Evolutionary conservation across 92 coral and sea anemone genomes (phyloP), one percentile per base, ranked within the genome.

Genomic region (Phymanthus crucifer): DNA sequence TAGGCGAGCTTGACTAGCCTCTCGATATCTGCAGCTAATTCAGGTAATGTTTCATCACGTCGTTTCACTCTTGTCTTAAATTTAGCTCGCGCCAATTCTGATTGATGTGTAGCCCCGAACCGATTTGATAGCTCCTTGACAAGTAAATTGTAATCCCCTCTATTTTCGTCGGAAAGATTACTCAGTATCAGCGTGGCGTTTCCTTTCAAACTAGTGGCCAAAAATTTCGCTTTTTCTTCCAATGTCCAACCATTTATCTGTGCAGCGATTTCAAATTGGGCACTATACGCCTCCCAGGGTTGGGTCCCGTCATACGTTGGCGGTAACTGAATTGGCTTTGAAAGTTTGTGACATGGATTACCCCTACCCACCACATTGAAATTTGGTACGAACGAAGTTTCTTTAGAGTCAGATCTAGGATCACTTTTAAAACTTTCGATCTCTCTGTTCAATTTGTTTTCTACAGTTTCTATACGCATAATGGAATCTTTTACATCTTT

Each of bases 221-320:
- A 64, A 35, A 36, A 83, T 5, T 71, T 19, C 0, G 86, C 81
- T 57, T 83, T 83, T 19, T 57, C 76, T 36, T 45, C 68, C 23
- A 61, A 74, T 23, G 67, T 43, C 91, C 91, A 88, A 27, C 80
- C 77, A 46, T 89, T 85, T 71, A 81, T 32, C 18, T 73, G 75
- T 2, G 92, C 76, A 14, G 67, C 80, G 29, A 90, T 86, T 69
- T 90, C 84, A 26, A 90, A 86, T 73, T 86, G 89, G 32, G 93
- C 88, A 27, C 65, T 64, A 78, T 86, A 82, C 1, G 84, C 65
- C 81, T 85, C 89, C 89, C 89, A 89, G 31, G 26, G 83, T 11
- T 80, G 48, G 31, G 61, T 71, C 16, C 89, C 89, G 70, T 79
- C 83, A 8, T 76, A 80, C 14, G 74, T 40, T 17, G 78, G 80